Evolutionary conservation across 2,888 invertebrate species (phyloP).

Genomic region (Cryptocephalus moraei): DNA sequence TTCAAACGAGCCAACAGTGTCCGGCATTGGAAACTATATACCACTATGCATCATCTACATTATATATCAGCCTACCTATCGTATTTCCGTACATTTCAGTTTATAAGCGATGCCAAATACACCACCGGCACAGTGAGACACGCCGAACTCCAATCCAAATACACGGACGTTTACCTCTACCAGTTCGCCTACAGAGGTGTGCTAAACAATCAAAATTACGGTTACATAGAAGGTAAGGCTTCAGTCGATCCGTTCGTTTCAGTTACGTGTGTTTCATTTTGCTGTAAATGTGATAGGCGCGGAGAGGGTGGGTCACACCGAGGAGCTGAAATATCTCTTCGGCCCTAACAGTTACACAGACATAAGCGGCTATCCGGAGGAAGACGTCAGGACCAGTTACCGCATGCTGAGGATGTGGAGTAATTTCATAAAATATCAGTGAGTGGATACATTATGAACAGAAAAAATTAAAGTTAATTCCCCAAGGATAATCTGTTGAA

Average conservation of each 20-base stretch:
- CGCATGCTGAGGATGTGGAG: background rate
- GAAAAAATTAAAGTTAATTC: too few relatives aligned
- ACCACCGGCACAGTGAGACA: constrained; percentile 10
- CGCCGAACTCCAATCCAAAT: constrained; percentile 15
- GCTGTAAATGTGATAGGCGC: background rate
- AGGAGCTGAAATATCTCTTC: background rate
- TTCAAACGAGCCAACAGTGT: too few relatives aligned
- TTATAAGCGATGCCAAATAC: background rate
- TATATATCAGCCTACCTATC: too few relatives aligned
- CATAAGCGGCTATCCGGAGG: background rate
- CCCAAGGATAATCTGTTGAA: too few relatives aligned
- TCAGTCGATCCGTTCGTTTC: too few relatives aligned
- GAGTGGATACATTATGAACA: background rate
- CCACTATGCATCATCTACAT: too few relatives aligned
- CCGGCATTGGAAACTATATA: too few relatives aligned
- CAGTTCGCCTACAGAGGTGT: constrained; percentile 18
- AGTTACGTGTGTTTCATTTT: background rate
- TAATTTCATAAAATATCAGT: background rate
- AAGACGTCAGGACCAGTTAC: background rate
- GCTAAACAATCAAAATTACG: background rate
- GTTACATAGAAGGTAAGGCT: too few relatives aligned
- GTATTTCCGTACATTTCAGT: background rate
- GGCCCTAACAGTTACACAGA: background rate
- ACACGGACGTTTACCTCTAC: constrained; percentile 18
- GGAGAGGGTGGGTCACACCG: background rate